Base-by-base conservation (phyloP, 2,797 vertebrate species). In the Pogonophryne albipinna region DNA sequence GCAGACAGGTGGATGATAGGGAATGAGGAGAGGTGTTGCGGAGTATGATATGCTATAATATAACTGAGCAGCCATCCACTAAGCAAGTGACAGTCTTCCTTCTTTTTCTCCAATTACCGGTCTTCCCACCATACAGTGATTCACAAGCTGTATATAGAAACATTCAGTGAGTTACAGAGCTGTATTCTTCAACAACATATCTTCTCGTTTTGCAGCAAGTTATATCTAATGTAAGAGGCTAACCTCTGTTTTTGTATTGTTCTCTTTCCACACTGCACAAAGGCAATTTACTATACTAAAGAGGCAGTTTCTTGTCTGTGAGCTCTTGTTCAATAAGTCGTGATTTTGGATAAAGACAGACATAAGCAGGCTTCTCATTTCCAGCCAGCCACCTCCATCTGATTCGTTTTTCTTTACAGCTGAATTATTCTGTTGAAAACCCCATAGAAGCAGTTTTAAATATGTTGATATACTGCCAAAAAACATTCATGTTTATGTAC, bases 1-100 rank as follows among this genome's bases (percentile, higher is more conserved):
- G 76, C 70, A 80, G 69, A 76, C 71, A 63, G 82, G 81, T 66
- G 60, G 73, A 80, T 71, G 55, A 79, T 52, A 13, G 50, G 58
- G 44, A 76, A 67, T 57, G 68, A 66, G 38, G 63, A 75, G 70
- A 69, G 42, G 57, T 57, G 45, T 66, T 53, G 51, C 57, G 47
- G 64, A 76, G 47, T 51, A 46, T 65, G 55, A 70, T 76, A 50
- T 68, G 45, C 74, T 82, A 61, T 51, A 76, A 66, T 62, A 58
- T 19, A 15, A 34, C 61, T 73, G 69, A 78, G 57, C 61, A 69
- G 59, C 44, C 69, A 65, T 76, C 64, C 42, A 62, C 41, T 23
- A 58, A n/a, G 68, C 59, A 56, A 74, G 82, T 72, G 61, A 52
- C 19, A 73, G 73, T 65, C 55, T 5, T 38, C 60, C 62, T 52